phyloP scores from a whole-genome alignment of 2,113 vertebrate species.

The Semnornis frantzii region DNA sequence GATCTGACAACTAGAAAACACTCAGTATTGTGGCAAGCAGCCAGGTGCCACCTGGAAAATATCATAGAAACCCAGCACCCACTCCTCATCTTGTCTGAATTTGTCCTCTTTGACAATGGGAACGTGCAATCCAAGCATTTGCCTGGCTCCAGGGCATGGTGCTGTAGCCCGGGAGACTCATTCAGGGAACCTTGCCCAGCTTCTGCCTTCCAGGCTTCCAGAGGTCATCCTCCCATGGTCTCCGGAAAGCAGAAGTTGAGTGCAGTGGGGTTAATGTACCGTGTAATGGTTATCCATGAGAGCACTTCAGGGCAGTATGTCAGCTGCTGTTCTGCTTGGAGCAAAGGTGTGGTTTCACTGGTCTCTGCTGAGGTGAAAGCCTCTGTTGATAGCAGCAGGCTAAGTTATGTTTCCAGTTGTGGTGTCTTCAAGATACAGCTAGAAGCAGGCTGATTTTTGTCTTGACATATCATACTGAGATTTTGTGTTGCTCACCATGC shows the following conservation, averaged over 20 bases:
- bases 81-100: constrained; percentile 45
- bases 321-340: background rate
- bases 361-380: background rate
- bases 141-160: background rate
- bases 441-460: background rate
- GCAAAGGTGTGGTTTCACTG: background rate
- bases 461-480: background rate
- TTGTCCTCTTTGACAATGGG: constrained; percentile 67
- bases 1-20: constrained; percentile 48
- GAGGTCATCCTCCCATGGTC: background rate
- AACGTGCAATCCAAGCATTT: constrained; percentile 52
- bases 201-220: background rate
- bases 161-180: constrained; percentile 19
- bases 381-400: background rate
- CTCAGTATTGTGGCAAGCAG: constrained; percentile 64
- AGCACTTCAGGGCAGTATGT: background rate
- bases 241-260: background rate
- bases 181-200: background rate
- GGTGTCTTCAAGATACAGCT: background rate
- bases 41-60: constrained; percentile 61
- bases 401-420: background rate
- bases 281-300: background rate
- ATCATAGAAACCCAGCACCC: constrained; percentile 52
- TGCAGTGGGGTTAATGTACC: background rate
- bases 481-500: constrained; percentile 14